A percentile compares a stretch with the other conserved stretches of the same genome.
These are phyloP conservation scores for Cistogaster globosa DNA, from an alignment of 2,888 invertebrate species.

Conservation along the genomic window DNA sequence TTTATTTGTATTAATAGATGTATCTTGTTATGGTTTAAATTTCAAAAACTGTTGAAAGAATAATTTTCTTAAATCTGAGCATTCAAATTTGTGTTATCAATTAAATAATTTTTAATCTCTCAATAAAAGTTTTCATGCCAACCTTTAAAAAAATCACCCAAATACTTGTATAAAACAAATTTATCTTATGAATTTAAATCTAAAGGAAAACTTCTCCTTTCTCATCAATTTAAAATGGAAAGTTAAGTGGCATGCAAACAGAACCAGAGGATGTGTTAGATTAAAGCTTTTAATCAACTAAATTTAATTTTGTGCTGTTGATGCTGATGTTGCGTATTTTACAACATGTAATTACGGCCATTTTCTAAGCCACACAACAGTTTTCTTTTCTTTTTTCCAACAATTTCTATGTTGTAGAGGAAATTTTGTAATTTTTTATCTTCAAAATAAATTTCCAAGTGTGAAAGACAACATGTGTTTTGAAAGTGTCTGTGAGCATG, in stretches of 20 bases:
- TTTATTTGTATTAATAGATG: too few species aligned
- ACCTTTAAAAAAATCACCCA: too few species aligned
- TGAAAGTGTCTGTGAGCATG: slow-evolving; percentile 50
- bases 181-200: too few species aligned
- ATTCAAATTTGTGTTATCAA: too few species aligned
- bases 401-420: not conserved
- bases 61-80: too few species aligned
- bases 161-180: too few species aligned
- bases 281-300: slow-evolving; percentile 42
- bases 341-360: slow-evolving; percentile 50
- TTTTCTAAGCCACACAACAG: slow-evolving; percentile 22
- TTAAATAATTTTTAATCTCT: too few species aligned
- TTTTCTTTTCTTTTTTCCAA: not conserved
- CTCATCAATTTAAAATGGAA: slow-evolving; percentile 23
- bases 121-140: too few species aligned
- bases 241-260: slow-evolving; percentile 18
- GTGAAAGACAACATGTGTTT: slow-evolving; percentile 37
- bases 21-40: too few species aligned
- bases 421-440: not conserved
- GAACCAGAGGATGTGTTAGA: slow-evolving; percentile 34
- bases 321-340: slow-evolving; percentile 36
- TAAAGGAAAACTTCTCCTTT: too few species aligned
- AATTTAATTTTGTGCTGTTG: slow-evolving; percentile 4
- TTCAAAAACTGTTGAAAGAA: too few species aligned
- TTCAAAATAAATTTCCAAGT: not conserved